These are phyloP conservation scores for Hylyphantes graminicola DNA, from an alignment of 1,140 invertebrate species.

Conservation along the genomic window DNA sequence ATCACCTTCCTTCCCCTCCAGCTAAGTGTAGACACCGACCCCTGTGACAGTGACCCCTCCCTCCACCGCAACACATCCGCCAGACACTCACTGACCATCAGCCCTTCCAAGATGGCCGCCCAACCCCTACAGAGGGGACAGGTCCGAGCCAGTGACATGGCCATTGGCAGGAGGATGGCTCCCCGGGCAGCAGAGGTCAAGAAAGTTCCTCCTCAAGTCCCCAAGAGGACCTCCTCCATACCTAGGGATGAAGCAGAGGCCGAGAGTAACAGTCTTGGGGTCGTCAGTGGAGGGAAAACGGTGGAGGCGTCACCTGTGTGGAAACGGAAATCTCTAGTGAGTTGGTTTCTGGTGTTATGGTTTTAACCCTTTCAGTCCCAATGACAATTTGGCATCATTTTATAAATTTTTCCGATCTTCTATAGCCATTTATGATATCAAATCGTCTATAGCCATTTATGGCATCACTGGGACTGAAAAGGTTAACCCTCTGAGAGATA, in stretches of 20 bases:
- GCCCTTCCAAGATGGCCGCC: conserved; percentile 50
- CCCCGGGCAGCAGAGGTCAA: conserved; percentile 61
- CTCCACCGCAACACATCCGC: conserved; percentile 31
- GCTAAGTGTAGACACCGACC: conserved; percentile 44
- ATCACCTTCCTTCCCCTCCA: not conserved
- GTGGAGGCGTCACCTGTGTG: conserved; percentile 73
- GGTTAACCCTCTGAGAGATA: not conserved
- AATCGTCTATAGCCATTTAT: no score
- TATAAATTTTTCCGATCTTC: no score
- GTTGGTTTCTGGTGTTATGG: conserved; percentile 38
- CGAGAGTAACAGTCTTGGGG: conserved; percentile 17
- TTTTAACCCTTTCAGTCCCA: no score
- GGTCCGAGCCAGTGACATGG: conserved; percentile 43
- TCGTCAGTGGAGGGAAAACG: conserved; percentile 28
- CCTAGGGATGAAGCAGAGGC: conserved; percentile 52
- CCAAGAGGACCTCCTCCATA: conserved; percentile 66
- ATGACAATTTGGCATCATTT: no score
- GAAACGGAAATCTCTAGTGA: conserved; percentile 75
- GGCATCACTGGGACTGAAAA: no score
- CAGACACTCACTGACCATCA: conserved; percentile 50
- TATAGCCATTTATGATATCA: no score
- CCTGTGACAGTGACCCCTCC: conserved; percentile 26
- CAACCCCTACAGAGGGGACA: conserved; percentile 36
- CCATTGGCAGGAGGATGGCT: conserved; percentile 11
- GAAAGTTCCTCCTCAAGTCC: conserved; percentile 66